Conservation (phyloP, 2,113 vertebrate genomes). For the Ploceus nigricollis region DNA sequence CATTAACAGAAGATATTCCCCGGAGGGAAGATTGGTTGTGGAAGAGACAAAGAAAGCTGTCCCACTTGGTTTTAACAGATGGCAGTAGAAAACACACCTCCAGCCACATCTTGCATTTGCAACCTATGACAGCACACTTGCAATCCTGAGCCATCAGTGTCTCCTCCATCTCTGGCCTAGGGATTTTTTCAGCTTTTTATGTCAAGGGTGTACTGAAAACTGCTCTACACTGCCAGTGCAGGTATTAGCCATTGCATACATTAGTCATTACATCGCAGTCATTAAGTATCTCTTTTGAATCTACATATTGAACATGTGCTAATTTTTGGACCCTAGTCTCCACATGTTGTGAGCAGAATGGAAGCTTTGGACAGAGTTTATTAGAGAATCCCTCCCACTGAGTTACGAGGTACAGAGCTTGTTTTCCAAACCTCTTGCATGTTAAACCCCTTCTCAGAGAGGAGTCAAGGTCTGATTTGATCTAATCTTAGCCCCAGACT, state of each 20-base stretch:
- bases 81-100: no score
- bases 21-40: no score
- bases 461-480: background rate
- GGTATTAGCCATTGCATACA: background rate
- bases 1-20: no score
- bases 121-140: background rate
- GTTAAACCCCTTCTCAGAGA: background rate
- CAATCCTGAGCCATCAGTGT: background rate
- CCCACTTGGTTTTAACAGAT: no score
- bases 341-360: background rate
- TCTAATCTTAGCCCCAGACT: background rate
- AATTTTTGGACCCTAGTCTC: background rate
- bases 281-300: background rate
- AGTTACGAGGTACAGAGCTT: background rate
- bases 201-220: background rate
- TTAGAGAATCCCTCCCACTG: background rate
- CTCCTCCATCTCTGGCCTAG: background rate
- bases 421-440: background rate
- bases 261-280: background rate
- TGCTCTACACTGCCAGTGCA: background rate
- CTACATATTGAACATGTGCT: accelerated
- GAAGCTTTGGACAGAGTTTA: background rate
- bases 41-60: no score
- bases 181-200: background rate
- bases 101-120: no score